Base-by-base conservation (phyloP, 2,888 invertebrate species). In the Apamea anceps region DNA sequence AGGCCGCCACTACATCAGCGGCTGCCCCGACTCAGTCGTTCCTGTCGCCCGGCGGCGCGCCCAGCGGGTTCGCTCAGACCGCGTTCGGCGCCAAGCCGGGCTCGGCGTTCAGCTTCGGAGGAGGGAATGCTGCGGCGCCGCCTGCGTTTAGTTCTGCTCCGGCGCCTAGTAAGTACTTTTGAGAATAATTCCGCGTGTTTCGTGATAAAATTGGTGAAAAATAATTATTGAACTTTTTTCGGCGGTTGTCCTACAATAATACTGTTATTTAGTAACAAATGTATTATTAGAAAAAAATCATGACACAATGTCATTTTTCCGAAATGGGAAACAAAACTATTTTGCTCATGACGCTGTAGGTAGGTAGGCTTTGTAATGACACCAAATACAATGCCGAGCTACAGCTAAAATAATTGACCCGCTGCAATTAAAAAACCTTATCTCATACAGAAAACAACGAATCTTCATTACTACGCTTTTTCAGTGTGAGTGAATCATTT, bases 1-100 rank as follows among this genome's bases (percentile, higher is more conserved):
- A 80, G 45, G 48, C 75, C 25, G 37, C 82, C 13, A 57, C 82
- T 4, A 62, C 84, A 0, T 6, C 80, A 0, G 37, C 80, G 6
- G 83, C 83, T 0, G 66, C 83, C 7, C 42, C 77, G 1, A 3
- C 37, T 0, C 82, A 57, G 13, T 67, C 91, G 0, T 87, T 88
- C 28, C 83, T 90, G 13, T 84, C 88, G n/a, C n/a, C 57, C 0
- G 42, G 87, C 7, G 51, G 90, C 0, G 67, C 89, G 0, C 28
- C 87, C 0, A 25, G 84, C 51, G 77, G 85, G 42, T 87, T 91
- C 60, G 91, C 90, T 25, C 79, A 90, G 82, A 89, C 45, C 18
- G 82, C 87, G 10, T 93, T 91, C 80, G 92, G 87, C 0, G 84
- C 88, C 0, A 93, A 93, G 54, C 89, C 92, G 0, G 89, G 88